A percentile compares a stretch with the other conserved stretches of the same genome.
phyloP scores from a whole-genome alignment of 2,797 vertebrate species.

The Gila robusta region DNA sequence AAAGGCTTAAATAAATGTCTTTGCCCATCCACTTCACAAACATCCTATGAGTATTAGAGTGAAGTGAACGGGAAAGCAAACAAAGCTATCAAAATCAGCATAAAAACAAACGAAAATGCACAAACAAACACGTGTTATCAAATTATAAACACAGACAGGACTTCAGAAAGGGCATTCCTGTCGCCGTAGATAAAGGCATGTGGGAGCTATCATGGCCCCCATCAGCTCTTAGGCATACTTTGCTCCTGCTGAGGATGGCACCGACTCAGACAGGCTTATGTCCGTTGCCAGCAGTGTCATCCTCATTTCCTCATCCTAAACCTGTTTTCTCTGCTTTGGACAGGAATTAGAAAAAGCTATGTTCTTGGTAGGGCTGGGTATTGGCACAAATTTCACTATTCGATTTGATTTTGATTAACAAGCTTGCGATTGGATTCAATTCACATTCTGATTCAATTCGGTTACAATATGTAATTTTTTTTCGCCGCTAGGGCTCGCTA shows the following conservation, averaged over 20 bases:
- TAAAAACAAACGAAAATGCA: conserved; percentile 50
- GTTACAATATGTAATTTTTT: too few species aligned
- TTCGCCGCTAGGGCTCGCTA: too few species aligned
- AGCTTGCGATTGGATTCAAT: neutral
- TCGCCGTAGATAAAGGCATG: conserved; percentile 65
- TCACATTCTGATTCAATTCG: neutral
- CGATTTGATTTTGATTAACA: neutral
- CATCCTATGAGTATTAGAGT: conserved; percentile 34
- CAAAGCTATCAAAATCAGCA: conserved; percentile 39
- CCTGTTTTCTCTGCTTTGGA: conserved; percentile 23
- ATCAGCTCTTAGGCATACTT: conserved; percentile 37
- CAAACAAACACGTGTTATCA: conserved; percentile 62
- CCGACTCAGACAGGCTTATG: conserved; percentile 20
- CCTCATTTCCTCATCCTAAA: conserved; percentile 26
- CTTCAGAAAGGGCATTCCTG: conserved; percentile 65
- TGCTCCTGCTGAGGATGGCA: conserved; percentile 25
- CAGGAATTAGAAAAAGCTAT: conserved; percentile 9
- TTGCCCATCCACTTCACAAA: conserved; percentile 30
- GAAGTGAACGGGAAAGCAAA: conserved; percentile 41
- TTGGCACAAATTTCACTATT: neutral
- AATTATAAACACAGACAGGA: conserved; percentile 58
- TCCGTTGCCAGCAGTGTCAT: conserved; percentile 2
- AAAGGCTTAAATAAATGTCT: conserved; percentile 30
- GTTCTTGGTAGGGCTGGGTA: neutral
- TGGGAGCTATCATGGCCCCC: conserved; percentile 67